A percentile compares a stretch with the other conserved stretches of the same genome.
Conservation (phyloP, 2,888 invertebrate genomes). For the Agrilus biguttatus region DNA sequence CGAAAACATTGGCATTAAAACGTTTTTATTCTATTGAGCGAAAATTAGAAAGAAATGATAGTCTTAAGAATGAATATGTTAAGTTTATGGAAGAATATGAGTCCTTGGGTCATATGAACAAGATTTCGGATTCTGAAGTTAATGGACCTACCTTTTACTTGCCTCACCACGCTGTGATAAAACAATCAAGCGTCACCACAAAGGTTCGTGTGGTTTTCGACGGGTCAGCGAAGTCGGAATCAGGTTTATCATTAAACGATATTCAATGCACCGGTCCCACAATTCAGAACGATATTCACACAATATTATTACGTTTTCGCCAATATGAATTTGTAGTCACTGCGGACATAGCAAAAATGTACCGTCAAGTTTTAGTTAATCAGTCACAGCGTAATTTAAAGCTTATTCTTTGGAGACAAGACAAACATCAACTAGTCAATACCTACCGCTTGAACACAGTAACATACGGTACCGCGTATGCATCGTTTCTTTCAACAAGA, state of each 20-base stretch:
- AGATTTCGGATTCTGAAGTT: background rate
- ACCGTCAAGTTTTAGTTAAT: slow-evolving; percentile 1
- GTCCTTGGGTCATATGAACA: slow-evolving; percentile 2
- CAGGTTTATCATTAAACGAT: slow-evolving; percentile 2
- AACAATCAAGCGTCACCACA: slow-evolving; percentile 5
- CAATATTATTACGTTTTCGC: slow-evolving; percentile 1
- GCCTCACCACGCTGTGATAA: slow-evolving; percentile 9
- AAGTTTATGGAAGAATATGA: slow-evolving; percentile 8
- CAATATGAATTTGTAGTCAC: slow-evolving; percentile 2
- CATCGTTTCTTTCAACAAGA: too few relatives aligned
- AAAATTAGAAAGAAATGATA: slow-evolving; percentile 3
- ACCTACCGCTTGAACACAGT: background rate
- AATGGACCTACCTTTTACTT: slow-evolving; percentile 4
- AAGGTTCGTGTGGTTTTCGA: slow-evolving; percentile 9
- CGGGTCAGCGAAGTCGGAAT: slow-evolving; percentile 3
- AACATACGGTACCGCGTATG: background rate
- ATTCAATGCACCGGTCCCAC: background rate
- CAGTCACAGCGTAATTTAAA: background rate
- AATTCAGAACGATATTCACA: slow-evolving; percentile 1
- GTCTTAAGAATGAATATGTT: slow-evolving; percentile 3
- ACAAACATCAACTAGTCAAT: background rate
- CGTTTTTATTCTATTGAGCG: slow-evolving; percentile 2
- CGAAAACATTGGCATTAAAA: background rate
- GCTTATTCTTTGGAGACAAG: background rate
- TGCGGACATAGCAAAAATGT: slow-evolving; percentile 17